Conservation (phyloP, 2,888 invertebrate species). For the Lasioglossum vierecki region DNA sequence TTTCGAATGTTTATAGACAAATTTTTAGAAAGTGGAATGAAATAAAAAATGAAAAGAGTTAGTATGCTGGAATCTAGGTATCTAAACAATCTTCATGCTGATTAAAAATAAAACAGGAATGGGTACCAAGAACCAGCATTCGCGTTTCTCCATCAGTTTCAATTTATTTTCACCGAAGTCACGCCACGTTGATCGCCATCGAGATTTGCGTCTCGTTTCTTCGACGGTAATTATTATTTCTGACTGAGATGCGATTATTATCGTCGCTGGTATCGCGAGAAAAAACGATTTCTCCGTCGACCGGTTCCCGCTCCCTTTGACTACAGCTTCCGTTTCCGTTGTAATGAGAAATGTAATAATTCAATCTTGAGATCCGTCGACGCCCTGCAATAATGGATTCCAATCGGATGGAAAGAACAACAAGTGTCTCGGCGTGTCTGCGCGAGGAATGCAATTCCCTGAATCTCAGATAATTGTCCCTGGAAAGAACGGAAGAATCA, state of each 20-base stretch:
- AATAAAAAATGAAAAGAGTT: no score
- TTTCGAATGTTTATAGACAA: no score
- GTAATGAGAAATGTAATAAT: conserved; percentile 27
- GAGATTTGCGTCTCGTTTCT: conserved; percentile 8
- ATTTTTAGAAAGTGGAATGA: no score
- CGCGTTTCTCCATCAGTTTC: conserved; percentile 16
- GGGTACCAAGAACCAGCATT: background rate
- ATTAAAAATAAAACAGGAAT: background rate
- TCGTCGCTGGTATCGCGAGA: background rate
- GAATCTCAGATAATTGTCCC: conserved; percentile 4
- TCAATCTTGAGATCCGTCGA: background rate
- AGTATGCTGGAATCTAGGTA: background rate
- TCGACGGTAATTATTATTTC: conserved; percentile 31
- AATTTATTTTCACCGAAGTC: conserved; percentile 24
- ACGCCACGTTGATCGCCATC: conserved; percentile 32
- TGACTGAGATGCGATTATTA: conserved; percentile 33
- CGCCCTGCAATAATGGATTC: background rate
- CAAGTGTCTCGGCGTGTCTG: background rate
- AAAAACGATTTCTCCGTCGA: conserved; percentile 13
- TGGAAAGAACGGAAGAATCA: background rate
- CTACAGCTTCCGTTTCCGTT: background rate
- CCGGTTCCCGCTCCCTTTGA: background rate
- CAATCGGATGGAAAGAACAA: background rate
- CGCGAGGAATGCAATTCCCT: background rate
- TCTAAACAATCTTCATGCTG: background rate